Evolutionary conservation across 2,113 vertebrate species (phyloP).

Genomic region (Tetraodon nigroviridis): DNA sequence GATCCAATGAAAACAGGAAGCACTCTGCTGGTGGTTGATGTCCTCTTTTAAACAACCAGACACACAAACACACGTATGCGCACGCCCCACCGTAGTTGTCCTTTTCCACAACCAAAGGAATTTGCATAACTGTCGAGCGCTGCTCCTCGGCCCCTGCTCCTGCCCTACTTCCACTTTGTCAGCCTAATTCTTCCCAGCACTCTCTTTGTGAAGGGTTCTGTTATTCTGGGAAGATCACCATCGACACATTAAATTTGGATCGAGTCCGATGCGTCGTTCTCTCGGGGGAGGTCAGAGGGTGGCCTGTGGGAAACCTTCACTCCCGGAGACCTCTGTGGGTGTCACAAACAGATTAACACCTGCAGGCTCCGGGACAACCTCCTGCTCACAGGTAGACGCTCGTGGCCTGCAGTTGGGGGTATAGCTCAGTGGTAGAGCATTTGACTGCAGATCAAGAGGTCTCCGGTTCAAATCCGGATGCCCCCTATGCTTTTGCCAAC

Average conservation of each 20-base stretch:
- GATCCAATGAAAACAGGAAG: slow-evolving; percentile 55
- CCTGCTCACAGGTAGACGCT: background rate
- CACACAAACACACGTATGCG: background rate
- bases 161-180: slow-evolving; percentile 67
- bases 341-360: slow-evolving; percentile 12
- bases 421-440: slow-evolving; percentile 84
- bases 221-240: slow-evolving; percentile 54
- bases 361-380: too few species aligned
- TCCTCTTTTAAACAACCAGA: slow-evolving; percentile 31
- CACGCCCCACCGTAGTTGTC: slow-evolving; percentile 40
- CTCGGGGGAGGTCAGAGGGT: slow-evolving; percentile 48
- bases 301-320: slow-evolving; percentile 54
- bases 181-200: slow-evolving; percentile 65
- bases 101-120: slow-evolving; percentile 31
- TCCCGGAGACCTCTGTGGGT: slow-evolving; percentile 21
- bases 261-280: slow-evolving; percentile 53
- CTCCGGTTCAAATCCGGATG: slow-evolving; percentile 78
- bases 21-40: slow-evolving; percentile 26
- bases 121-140: slow-evolving; percentile 66
- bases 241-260: slow-evolving; percentile 42
- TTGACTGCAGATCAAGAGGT: slow-evolving; percentile 83
- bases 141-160: slow-evolving; percentile 48
- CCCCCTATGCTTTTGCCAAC: slow-evolving; percentile 51
- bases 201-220: slow-evolving; percentile 44
- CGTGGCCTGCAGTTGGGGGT: slow-evolving; percentile 62